Base-by-base conservation (phyloP, 2,888 invertebrate genomes). In the Tenthredo notha region DNA sequence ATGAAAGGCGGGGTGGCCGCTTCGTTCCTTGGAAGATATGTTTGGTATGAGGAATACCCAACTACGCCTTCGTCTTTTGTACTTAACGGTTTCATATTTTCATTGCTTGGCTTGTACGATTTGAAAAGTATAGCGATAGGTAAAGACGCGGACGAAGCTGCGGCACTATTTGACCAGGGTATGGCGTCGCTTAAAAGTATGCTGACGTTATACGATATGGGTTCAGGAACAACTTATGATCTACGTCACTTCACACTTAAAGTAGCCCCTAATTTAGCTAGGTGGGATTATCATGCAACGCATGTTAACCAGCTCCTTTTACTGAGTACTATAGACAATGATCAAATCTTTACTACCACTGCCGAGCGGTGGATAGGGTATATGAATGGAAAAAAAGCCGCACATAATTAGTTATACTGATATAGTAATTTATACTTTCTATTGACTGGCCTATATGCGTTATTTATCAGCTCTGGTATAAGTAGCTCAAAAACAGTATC, bases 21-120 rank as follows among this genome's bases (percentile, higher is more conserved):
- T 0, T 94, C 95, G 88, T 99, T 98, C 94, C 95, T 98, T 94
- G 97, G 97, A 89, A 96, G 96, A 92, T 97, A 96, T 91, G 95
- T 97, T 84, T 99, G 99, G 99, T 99, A 98, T 93, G 99, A 99
- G 93, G 99, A 99, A 93, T 99, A 99, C 94, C 99, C 99, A 0
- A 99, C 99, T 0, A 96, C 96, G 84, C 99, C 99, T 0, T 96
- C 98, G 5, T 96, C 98, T 0, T 99, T 98, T 94, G 99, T 99
- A 15, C 95, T 99, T 37, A 99, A 99, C 94, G 99, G 99, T 70
- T 99, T 99, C 94, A 98, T 99, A 90, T 99, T 99, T 94, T 98
- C 99, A 0, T 95, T 99, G 9, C 95, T 99, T 85, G 99, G 99
- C 0, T 95, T 99, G 15, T 99, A 99, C 93, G 99, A 99, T 94